phyloP scores from a whole-genome alignment of 2,888 invertebrate genomes.

The Drosophila acutilabella region DNA sequence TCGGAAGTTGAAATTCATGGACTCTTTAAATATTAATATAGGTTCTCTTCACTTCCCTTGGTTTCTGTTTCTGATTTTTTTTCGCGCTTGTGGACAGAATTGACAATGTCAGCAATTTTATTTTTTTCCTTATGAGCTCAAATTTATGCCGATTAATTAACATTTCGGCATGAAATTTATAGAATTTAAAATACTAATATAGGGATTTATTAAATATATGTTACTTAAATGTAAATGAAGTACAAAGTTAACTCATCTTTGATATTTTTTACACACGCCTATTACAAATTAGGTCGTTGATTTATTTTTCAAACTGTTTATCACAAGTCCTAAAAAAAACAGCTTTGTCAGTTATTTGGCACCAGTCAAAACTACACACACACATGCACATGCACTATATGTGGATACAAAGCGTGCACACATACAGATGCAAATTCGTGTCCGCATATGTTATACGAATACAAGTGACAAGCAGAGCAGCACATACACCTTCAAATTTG shows the following conservation, averaged over 20 bases:
- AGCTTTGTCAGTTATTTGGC: slow-evolving; percentile 8
- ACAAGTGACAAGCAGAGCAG: not conserved
- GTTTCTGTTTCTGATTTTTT: not conserved
- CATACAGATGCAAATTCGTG: not conserved
- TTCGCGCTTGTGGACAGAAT: not conserved
- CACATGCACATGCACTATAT: not conserved
- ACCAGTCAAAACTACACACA: slow-evolving; percentile 4
- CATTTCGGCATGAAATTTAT: not conserved
- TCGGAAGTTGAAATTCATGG: not conserved
- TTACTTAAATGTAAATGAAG: not conserved
- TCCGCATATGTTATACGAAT: not conserved
- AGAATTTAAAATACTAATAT: not conserved
- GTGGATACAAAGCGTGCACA: too few relatives aligned
- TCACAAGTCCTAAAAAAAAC: not conserved
- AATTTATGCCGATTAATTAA: not conserved
- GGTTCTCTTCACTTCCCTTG: not conserved
- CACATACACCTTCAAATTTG: slow-evolving; percentile 2
- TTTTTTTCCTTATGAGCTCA: not conserved
- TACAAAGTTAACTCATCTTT: not conserved
- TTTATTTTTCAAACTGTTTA: not conserved
- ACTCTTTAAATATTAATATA: not conserved
- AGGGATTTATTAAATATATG: not conserved
- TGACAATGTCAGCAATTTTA: not conserved
- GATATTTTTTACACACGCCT: too few relatives aligned
- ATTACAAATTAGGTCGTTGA: too few relatives aligned